Evolutionary conservation across 2,113 vertebrate genomes (phyloP).

Genomic region (Pseudolaguvia tuberculata): DNA sequence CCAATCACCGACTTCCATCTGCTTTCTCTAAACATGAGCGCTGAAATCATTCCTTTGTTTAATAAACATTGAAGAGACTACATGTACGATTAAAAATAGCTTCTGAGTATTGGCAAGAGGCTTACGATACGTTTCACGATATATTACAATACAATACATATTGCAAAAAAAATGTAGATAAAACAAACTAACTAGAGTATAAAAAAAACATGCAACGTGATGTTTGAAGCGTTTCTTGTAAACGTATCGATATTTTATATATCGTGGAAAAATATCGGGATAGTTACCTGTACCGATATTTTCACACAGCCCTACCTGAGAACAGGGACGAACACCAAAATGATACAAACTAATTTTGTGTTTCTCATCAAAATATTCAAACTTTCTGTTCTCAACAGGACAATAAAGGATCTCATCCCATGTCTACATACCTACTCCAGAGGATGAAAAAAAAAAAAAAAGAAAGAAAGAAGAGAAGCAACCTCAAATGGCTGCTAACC

Average conservation of each 20-base stretch:
- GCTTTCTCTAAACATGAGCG: not conserved
- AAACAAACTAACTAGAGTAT: too few species aligned
- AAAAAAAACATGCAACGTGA: too few species aligned
- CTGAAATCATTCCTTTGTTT: not conserved
- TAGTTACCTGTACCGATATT: too few species aligned
- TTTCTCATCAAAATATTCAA: slow-evolving; percentile 21
- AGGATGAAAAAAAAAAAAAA: too few species aligned
- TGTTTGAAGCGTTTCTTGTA: too few species aligned
- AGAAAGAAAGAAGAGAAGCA: slow-evolving; percentile 63
- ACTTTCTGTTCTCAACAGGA: slow-evolving; percentile 44
- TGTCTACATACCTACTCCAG: slow-evolving; percentile 51
- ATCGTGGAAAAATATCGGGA: too few species aligned
- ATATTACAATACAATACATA: not conserved
- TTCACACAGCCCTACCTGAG: too few species aligned
- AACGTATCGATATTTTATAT: too few species aligned
- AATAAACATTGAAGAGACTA: not conserved
- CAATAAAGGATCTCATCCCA: slow-evolving; percentile 53
- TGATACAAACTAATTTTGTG: too few species aligned
- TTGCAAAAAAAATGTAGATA: not conserved
- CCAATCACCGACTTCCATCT: not conserved
- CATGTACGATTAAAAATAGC: not conserved
- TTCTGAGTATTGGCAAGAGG: not conserved
- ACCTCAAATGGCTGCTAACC: slow-evolving; percentile 66
- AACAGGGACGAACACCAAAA: too few species aligned
- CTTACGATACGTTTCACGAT: too few species aligned